phyloP scores from a whole-genome alignment of 2,113 vertebrate species.

The Corynorhinus townsendii region DNA sequence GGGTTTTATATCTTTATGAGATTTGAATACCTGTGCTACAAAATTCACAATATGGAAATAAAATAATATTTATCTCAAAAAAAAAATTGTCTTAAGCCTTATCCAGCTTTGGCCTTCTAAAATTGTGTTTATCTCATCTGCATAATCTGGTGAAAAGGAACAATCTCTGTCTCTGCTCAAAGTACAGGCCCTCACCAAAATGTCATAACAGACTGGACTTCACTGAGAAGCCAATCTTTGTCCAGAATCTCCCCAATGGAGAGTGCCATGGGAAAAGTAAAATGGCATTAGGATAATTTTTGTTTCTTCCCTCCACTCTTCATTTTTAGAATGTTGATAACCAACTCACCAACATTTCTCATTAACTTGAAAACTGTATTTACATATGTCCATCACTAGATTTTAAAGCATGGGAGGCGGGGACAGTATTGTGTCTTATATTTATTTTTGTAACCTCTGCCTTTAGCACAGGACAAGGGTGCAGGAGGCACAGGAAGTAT shows the following conservation, averaged over 20 bases:
- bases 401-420: neutral
- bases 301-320: neutral
- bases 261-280: neutral
- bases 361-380: neutral
- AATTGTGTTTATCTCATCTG: neutral
- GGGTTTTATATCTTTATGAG: neutral
- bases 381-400: neutral
- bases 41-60: conserved; percentile 52
- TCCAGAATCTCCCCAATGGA: neutral
- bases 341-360: neutral
- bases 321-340: neutral
- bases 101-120: neutral
- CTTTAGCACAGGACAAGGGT: no score
- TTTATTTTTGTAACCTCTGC: neutral
- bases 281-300: neutral
- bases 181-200: neutral
- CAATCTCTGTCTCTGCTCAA: neutral
- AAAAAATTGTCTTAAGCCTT: neutral
- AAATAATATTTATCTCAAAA: conserved; percentile 52
- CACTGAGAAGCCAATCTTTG: neutral
- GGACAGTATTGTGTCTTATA: neutral
- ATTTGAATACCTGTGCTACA: conserved; percentile 7
- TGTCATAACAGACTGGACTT: neutral
- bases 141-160: neutral
- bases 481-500: neutral